Evolutionary conservation across 1,140 invertebrate genomes (phyloP), one percentile per base, ranked within the genome.

Genomic region (Cotesia typhae): DNA sequence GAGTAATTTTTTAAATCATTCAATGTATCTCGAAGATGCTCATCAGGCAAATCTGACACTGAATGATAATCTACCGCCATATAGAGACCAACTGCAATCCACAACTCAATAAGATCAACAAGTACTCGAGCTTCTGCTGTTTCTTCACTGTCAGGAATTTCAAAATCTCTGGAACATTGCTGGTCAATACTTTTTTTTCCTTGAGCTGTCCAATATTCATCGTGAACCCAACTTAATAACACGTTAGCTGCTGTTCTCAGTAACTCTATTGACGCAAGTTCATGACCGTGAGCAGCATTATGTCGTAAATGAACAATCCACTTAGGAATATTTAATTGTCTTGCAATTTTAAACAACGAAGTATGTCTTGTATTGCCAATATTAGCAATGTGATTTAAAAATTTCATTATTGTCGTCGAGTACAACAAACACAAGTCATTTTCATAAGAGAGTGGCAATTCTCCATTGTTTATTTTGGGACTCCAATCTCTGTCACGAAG

Each of bases 271-370:
- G 90, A 85, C 20, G 91, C 90, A 52, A 92, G 80, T 73, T 87
- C 85, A 71, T 88, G 84, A 60, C 88, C 88, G 79, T 92, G 91
- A 17, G 91, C 90, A n/a, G 88, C 88, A 70, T 92, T 89, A 76
- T 92, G 90, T 59, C 92, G 83, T n/a, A 92, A 78, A 70, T 90
- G 88, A 4, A 92, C 88, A 70, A 92, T 88, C 91, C 91, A 92
- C 52, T 89, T 87, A 14, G 91, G 91, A 57, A 92, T 88, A 41
- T 88, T 88, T 20, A 90, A 75, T 73, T 88, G 86, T 37, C 86
- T 85, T 2, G 90, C 90, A 37, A 90, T 88, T 76, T 88, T 80
- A 74, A 89, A 89, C 55, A 92, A 80, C 41, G 89, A 90, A 1
- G 81, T 77, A 20, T 87, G 85, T 77, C 88, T 89, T 0, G 81